Base-by-base conservation (phyloP, 2,888 invertebrate species). In the Drosophila kanekoi region DNA sequence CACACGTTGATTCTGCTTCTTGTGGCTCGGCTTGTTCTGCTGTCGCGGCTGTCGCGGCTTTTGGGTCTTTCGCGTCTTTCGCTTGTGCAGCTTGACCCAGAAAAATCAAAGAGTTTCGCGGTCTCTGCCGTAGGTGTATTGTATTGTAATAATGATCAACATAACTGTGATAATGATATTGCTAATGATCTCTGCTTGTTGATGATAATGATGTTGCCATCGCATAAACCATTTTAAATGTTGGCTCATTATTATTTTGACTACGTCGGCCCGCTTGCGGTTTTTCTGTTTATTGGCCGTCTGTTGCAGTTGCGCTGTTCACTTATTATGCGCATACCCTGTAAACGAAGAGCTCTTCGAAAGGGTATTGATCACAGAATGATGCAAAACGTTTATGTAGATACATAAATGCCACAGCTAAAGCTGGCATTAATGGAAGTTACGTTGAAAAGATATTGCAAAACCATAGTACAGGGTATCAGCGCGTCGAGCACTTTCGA, bases 171-270 rank as follows among this genome's bases (percentile, higher is more conserved):
- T 44, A 54, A 54, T 54, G 54, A 54, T 13, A 43, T 54, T 45
- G 44, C 20, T 20, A 45, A 44, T 44, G 54, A 47, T 60, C 35
- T 57, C 47, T 53, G 54, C 35, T 28, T 35, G 59, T 20, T 35
- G 72, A 47, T 47, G 58, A 75, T 76, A 18, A 64, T 67, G 77
- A 63, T 28, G 67, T 44, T 63, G 33, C 72, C 77, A 70, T 62
- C 80, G 64, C 83, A 86, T 86, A 86, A 88, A 82, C 63, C 77
- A 80, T 86, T 88, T 86, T 82, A 86, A 88, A 82, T 82, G 83
- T 88, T 82, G 86, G 51, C 83, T 83, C 80, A 83, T 83, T 83
- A 83, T 86, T 79, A 83, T 83, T 83, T 83, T 86, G 89, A 82
- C 86, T 88, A 56, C 80, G 81, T 82, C 58, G 79, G 2, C 51